phyloP scores from a whole-genome alignment of 2,113 vertebrate genomes.

The Butorides virescens region DNA sequence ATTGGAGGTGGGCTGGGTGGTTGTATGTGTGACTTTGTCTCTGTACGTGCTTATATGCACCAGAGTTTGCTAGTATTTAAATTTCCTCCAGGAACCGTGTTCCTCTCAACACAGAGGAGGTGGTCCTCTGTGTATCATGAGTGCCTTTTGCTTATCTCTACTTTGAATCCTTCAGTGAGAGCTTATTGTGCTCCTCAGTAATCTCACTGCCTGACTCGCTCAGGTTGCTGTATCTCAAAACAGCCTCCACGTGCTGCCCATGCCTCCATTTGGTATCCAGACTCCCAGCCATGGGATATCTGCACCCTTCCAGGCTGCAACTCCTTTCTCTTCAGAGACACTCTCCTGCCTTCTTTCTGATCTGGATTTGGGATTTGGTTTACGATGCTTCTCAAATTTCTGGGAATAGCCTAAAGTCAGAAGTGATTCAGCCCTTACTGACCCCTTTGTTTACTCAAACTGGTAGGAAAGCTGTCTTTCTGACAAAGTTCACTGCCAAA shows the following conservation, averaged over 20 bases:
- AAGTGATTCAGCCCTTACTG: background rate
- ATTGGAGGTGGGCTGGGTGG: background rate
- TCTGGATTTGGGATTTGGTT: background rate
- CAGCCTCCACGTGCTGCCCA: background rate
- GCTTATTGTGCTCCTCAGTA: background rate
- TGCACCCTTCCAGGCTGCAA: background rate
- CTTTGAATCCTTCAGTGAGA: background rate
- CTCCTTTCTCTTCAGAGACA: background rate
- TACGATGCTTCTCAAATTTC: background rate
- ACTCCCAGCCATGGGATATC: background rate
- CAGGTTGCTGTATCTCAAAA: background rate
- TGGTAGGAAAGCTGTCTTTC: background rate
- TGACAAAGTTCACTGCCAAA: background rate
- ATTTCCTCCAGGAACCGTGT: rapidly evolving
- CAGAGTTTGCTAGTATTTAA: background rate
- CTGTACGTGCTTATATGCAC: background rate
- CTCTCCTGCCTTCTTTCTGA: background rate
- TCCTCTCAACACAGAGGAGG: background rate
- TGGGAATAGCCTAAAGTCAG: background rate
- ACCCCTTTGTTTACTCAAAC: background rate
- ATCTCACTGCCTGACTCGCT: background rate
- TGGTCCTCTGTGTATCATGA: background rate
- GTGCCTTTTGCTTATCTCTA: background rate
- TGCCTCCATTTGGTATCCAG: background rate
- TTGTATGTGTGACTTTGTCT: background rate